phyloP scores from a whole-genome alignment of 2,113 vertebrate species.

The Uria lomvia region DNA sequence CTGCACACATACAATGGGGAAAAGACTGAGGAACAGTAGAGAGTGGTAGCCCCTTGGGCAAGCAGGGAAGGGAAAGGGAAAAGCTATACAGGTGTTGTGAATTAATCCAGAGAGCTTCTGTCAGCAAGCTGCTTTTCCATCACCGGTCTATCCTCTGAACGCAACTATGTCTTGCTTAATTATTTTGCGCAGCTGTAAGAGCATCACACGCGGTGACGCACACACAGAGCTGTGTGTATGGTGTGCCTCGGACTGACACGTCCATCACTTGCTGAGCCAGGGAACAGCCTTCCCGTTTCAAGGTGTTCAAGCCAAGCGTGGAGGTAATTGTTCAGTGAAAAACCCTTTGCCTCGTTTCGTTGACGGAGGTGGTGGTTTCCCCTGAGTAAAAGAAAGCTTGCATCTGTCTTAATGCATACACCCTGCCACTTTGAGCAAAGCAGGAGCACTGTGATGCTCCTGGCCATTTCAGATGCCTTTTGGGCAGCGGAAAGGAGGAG shows the following conservation, averaged over 20 bases:
- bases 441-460: background rate
- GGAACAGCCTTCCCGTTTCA: background rate
- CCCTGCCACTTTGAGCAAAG: background rate
- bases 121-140: background rate
- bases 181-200: background rate
- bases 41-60: background rate
- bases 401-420: background rate
- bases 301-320: background rate
- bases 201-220: background rate
- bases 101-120: background rate
- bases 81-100: background rate
- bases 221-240: background rate
- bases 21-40: background rate
- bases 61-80: background rate
- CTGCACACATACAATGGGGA: background rate
- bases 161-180: background rate
- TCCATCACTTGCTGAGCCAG: background rate
- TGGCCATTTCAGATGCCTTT: background rate
- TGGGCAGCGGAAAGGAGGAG: rapidly evolving
- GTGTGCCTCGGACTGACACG: background rate
- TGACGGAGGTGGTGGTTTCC: background rate
- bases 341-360: background rate
- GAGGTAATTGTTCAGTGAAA: background rate
- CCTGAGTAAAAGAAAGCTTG: background rate
- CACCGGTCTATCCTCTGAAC: background rate